phyloP scores from a whole-genome alignment of 2,113 vertebrate genomes.

The Daboia siamensis region DNA sequence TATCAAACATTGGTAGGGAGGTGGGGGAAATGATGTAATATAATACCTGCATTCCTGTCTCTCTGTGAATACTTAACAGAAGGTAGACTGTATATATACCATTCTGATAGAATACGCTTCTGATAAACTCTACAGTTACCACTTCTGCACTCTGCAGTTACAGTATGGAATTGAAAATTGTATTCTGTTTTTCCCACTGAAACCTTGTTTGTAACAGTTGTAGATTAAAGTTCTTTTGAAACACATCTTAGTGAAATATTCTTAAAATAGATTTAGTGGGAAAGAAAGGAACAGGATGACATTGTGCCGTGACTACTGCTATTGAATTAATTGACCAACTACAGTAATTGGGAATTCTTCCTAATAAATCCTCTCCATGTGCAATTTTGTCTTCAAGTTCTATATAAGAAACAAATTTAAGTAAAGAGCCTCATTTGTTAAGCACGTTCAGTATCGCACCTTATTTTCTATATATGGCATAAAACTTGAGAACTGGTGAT shows the following conservation, averaged over 20 bases:
- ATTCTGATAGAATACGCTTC: neutral
- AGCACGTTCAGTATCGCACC: slow-evolving; percentile 22
- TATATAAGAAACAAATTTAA: slow-evolving; percentile 59
- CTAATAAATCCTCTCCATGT: slow-evolving; percentile 21
- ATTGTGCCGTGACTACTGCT: slow-evolving; percentile 33
- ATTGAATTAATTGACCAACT: slow-evolving; percentile 14
- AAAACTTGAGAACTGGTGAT: slow-evolving; percentile 40
- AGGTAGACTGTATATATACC: neutral
- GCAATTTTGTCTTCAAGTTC: slow-evolving; percentile 25
- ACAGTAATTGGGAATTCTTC: slow-evolving; percentile 26
- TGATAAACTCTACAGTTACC: neutral
- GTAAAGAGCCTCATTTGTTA: slow-evolving; percentile 37
- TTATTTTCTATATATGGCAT: slow-evolving; percentile 21
- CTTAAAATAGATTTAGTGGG: neutral
- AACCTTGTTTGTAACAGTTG: neutral
- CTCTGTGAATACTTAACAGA: neutral
- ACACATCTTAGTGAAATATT: neutral
- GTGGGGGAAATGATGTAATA: neutral
- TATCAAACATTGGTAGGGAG: neutral
- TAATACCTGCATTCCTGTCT: neutral
- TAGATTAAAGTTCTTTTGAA: slow-evolving; percentile 16
- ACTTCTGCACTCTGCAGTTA: neutral
- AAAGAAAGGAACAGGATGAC: slow-evolving; percentile 16
- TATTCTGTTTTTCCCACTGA: slow-evolving; percentile 1
- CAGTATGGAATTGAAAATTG: neutral